These are phyloP conservation scores for Tursiops truncatus DNA, from an alignment of 2,113 vertebrate genomes.

Conservation along the genomic window DNA sequence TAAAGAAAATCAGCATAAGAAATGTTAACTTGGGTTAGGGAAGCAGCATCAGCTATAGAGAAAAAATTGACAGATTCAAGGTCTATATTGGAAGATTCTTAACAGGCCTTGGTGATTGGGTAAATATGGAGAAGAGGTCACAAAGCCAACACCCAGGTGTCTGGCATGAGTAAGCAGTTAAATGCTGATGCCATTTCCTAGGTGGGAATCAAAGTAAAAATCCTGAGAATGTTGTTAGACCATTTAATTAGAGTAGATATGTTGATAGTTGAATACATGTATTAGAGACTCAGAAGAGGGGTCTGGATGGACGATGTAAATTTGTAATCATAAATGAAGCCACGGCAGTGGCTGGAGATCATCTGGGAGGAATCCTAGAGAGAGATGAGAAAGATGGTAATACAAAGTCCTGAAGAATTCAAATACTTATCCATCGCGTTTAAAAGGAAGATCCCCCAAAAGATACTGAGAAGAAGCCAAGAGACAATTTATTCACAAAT, in stretches of 20 bases:
- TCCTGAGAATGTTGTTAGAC: neutral
- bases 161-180: neutral
- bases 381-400: neutral
- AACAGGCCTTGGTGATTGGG: neutral
- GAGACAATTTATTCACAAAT: neutral
- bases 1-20: neutral
- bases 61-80: neutral
- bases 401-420: neutral
- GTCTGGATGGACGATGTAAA: neutral
- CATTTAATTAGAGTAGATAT: neutral
- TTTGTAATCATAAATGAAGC: neutral
- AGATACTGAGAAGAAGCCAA: neutral
- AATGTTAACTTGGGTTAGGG: neutral
- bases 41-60: neutral
- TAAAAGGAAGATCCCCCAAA: neutral
- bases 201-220: neutral
- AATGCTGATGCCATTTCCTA: neutral
- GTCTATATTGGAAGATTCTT: neutral
- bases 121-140: neutral
- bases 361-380: neutral
- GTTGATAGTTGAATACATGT: neutral
- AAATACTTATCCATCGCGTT: neutral
- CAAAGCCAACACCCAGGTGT: neutral
- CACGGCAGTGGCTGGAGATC: neutral
- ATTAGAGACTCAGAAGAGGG: neutral